phyloP scores from a whole-genome alignment of 2,797 vertebrate genomes.

The Gymnocypris eckloni region DNA sequence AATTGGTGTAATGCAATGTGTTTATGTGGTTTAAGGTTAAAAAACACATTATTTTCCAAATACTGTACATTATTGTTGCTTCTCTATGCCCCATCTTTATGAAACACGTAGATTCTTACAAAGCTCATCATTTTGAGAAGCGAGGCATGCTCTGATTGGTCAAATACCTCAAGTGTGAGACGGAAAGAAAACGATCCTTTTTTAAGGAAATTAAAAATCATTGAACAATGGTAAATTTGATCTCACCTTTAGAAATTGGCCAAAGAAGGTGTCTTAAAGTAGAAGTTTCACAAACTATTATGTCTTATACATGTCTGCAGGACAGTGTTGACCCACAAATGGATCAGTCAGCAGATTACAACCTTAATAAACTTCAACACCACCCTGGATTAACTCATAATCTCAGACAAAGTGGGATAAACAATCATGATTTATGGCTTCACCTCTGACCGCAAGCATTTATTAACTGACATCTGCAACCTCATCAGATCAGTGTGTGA shows the following conservation, averaged over 20 bases:
- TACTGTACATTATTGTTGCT: too few relatives aligned
- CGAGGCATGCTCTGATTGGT: too few relatives aligned
- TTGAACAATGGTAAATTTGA: background rate
- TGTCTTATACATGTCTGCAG: background rate
- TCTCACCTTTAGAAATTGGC: background rate
- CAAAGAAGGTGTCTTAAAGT: background rate
- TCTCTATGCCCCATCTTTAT: too few relatives aligned
- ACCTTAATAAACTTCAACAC: background rate
- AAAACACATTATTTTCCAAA: too few relatives aligned
- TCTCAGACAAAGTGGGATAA: background rate
- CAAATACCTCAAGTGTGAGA: too few relatives aligned
- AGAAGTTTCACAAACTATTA: background rate
- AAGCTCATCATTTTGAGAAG: too few relatives aligned
- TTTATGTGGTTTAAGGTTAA: too few relatives aligned
- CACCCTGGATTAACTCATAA: constrained; percentile 22
- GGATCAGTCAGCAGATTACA: constrained; percentile 19
- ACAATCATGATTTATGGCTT: background rate
- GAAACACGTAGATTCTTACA: too few relatives aligned
- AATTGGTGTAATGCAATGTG: too few relatives aligned
- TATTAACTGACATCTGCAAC: constrained; percentile 8
- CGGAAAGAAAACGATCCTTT: too few relatives aligned
- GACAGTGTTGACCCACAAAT: constrained; percentile 5
- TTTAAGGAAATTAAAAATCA: background rate
- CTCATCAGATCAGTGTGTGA: constrained; percentile 7
- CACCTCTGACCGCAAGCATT: background rate